These are phyloP conservation scores for Gadopsis marmoratus DNA, from an alignment of 2,797 vertebrate species.

Conservation along the genomic window DNA sequence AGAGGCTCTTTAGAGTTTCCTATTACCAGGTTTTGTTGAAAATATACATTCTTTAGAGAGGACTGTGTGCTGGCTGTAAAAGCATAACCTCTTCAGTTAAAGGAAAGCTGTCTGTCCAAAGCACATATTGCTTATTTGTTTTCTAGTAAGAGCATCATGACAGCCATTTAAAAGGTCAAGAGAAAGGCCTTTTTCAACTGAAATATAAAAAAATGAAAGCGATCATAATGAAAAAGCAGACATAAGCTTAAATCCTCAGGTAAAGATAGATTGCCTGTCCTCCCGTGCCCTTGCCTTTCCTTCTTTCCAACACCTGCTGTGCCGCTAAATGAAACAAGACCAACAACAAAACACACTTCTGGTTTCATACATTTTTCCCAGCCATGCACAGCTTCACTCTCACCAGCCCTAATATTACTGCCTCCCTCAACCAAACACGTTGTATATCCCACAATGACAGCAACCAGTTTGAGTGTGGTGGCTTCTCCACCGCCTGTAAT, in stretches of 20 bases:
- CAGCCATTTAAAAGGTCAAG: slow-evolving; percentile 13
- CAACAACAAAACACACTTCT: slow-evolving; percentile 79
- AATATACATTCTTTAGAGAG: slow-evolving; percentile 28
- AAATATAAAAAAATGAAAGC: slow-evolving; percentile 26
- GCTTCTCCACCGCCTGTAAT: slow-evolving; percentile 82
- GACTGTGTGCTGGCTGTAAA: slow-evolving; percentile 16
- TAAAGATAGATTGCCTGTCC: slow-evolving; percentile 53
- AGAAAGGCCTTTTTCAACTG: slow-evolving; percentile 17
- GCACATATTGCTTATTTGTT: slow-evolving; percentile 40
- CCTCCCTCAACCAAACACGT: slow-evolving; percentile 72
- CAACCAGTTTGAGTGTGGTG: slow-evolving; percentile 72
- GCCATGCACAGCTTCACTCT: slow-evolving; percentile 80
- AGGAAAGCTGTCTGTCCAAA: slow-evolving; percentile 26
- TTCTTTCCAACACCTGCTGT: slow-evolving; percentile 78
- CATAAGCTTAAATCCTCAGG: slow-evolving; percentile 46
- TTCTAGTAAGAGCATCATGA: slow-evolving; percentile 35
- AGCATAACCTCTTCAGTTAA: slow-evolving; percentile 26
- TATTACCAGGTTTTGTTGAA: slow-evolving; percentile 28
- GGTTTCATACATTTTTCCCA: slow-evolving; percentile 76
- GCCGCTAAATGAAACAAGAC: slow-evolving; percentile 83
- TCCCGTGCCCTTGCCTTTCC: slow-evolving; percentile 59
- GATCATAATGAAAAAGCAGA: slow-evolving; percentile 8
- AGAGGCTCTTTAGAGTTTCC: slow-evolving; percentile 40
- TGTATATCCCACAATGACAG: slow-evolving; percentile 75
- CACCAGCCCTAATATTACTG: slow-evolving; percentile 68